phyloP scores from a whole-genome alignment of 2,113 vertebrate genomes.

The Callorhinus ursinus region DNA sequence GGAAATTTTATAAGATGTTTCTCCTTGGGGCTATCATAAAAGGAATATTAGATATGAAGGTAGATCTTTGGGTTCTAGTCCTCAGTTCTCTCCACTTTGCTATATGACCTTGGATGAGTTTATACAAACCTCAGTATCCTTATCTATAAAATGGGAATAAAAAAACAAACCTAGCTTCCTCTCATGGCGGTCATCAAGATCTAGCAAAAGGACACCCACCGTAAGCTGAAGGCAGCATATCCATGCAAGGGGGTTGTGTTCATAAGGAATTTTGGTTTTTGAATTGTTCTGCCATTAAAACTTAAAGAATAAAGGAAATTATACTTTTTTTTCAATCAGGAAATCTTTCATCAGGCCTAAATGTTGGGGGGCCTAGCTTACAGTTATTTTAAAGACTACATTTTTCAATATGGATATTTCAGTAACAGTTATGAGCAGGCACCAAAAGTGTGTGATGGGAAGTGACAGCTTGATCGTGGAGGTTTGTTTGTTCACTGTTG shows the following conservation, averaged over 20 bases:
- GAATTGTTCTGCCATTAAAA: background rate
- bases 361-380: background rate
- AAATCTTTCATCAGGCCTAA: background rate
- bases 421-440: background rate
- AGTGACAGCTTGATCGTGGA: background rate
- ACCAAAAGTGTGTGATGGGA: background rate
- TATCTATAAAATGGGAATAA: background rate
- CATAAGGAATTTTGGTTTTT: background rate
- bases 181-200: background rate
- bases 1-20: background rate
- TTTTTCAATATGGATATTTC: background rate
- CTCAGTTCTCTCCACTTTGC: background rate
- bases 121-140: background rate
- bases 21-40: background rate
- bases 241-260: background rate
- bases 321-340: background rate
- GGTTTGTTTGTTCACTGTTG: background rate
- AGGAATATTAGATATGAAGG: background rate
- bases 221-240: background rate
- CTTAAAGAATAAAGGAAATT: background rate
- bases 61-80: background rate
- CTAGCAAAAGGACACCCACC: background rate
- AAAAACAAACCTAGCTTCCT: background rate
- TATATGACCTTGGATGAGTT: background rate
- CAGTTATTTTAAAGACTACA: background rate